Conservation (phyloP, 1,140 invertebrate species). For the Himalopsyche phryganea region DNA sequence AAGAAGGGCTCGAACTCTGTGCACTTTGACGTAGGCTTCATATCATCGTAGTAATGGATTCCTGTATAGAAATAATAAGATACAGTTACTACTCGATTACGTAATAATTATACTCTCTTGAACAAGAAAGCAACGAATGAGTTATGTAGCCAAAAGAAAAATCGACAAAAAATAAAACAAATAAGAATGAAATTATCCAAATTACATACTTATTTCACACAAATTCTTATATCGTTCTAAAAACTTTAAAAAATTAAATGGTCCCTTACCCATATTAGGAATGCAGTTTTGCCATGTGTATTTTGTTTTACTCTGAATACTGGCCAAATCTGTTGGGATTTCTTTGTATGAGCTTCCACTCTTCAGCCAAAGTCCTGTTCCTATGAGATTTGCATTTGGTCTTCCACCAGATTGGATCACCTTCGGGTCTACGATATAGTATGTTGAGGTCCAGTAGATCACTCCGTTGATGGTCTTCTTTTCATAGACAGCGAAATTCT, state of each 20-base stretch:
- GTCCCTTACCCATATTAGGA: conserved; percentile 43
- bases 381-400: background rate
- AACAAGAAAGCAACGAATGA: too few species aligned
- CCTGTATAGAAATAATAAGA: too few species aligned
- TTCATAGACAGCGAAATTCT: conserved; percentile 12
- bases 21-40: conserved; percentile 33
- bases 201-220: too few species aligned
- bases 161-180: too few species aligned
- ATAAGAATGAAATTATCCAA: too few species aligned
- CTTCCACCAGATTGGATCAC: conserved; percentile 12
- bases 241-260: too few species aligned
- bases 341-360: conserved; percentile 35
- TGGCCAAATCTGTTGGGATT: conserved; percentile 29
- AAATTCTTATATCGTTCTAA: too few species aligned
- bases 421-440: conserved; percentile 11
- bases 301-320: conserved; percentile 30
- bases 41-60: conserved; percentile 44
- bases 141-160: too few species aligned
- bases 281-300: conserved; percentile 43
- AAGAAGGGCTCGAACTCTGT: conserved; percentile 25
- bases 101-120: too few species aligned
- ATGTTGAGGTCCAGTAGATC: conserved; percentile 29
- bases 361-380: conserved; percentile 37
- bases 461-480: conserved; percentile 22
- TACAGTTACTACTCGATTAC: too few species aligned